Base-by-base conservation (phyloP, 2,888 invertebrate genomes). In the Laspeyria flexula region DNA sequence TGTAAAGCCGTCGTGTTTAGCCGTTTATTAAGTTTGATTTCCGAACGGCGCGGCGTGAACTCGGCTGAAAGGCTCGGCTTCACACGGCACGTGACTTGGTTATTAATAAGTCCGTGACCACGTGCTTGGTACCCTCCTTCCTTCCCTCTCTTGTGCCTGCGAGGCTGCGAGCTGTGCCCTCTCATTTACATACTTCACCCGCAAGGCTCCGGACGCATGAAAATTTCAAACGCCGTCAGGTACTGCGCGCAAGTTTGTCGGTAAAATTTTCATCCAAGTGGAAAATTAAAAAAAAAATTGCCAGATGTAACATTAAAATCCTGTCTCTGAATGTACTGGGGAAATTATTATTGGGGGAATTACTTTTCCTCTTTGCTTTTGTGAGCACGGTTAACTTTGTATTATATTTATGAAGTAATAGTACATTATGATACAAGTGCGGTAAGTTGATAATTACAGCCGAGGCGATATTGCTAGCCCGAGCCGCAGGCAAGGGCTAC, bases 121-220 rank as follows among this genome's bases (percentile, higher is more conserved):
- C 69, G 72, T 70, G 65, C 60, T 51, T 43, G 30, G 52, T 44
- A 30, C 39, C 11, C 42, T 30, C 43, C 49, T 34, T 29, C 30
- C 29, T 9, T 16, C 55, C 40, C 29, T 35, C 43, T 34, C 34
- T 30, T 23, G 15, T 39, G 12, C 31, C n/a, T n/a, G n/a, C n/a
- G n/a, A n/a, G n/a, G n/a, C n/a, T n/a, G n/a, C n/a, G n/a, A n/a
- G n/a, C 15, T 25, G 15, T 38, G 47, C 50, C 49, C 65, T 62
- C 54, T 54, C 61, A 75, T 77, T 76, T 75, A 65, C 72, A 77
- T 76, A 65, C 38, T 38, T 55, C 59, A 37, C 58, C 60, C 50
- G 45, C 43, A 57, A 57, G 60, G 71, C 65, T 69, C 68, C 47
- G 60, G 67, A 63, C 70, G 77, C 77, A 79, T 79, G 72, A 78